phyloP scores from a whole-genome alignment of 2,113 vertebrate genomes.

The Poecile atricapillus region DNA sequence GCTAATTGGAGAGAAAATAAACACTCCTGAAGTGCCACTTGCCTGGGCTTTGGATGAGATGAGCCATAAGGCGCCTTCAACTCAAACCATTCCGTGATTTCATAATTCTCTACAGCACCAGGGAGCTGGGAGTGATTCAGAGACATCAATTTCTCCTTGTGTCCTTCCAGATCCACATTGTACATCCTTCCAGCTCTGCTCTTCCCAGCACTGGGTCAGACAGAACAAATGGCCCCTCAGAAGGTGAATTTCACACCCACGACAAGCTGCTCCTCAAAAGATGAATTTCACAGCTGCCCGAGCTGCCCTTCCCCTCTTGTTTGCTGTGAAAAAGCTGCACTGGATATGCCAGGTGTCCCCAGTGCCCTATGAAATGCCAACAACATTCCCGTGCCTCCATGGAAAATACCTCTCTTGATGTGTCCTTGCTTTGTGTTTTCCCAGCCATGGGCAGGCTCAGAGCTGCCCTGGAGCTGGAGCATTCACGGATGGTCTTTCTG shows the following conservation, averaged over 20 bases:
- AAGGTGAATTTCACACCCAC: not conserved
- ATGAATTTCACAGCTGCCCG: not conserved
- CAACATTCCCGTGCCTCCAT: fast-evolving
- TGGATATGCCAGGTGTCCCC: not conserved
- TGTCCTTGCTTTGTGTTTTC: not conserved
- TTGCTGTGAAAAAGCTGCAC: not conserved
- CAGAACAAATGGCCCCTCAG: not conserved
- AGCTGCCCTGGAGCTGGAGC: not conserved
- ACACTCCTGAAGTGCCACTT: not conserved
- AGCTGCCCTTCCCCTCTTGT: not conserved
- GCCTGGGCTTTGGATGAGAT: not conserved
- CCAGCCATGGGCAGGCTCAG: not conserved
- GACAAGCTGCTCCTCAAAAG: not conserved
- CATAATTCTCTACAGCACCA: not conserved
- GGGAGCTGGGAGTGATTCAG: not conserved
- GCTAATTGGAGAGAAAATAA: conserved; percentile 1
- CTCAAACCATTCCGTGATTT: not conserved
- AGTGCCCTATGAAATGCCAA: fast-evolving
- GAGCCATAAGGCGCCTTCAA: not conserved
- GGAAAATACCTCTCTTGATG: not conserved
- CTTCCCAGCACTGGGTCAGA: not conserved
- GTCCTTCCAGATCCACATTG: not conserved
- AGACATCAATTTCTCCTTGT: not conserved
- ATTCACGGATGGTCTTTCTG: not conserved
- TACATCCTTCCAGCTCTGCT: not conserved